Conservation (phyloP, 1,140 invertebrate species). For the Lepidurus couesii region DNA sequence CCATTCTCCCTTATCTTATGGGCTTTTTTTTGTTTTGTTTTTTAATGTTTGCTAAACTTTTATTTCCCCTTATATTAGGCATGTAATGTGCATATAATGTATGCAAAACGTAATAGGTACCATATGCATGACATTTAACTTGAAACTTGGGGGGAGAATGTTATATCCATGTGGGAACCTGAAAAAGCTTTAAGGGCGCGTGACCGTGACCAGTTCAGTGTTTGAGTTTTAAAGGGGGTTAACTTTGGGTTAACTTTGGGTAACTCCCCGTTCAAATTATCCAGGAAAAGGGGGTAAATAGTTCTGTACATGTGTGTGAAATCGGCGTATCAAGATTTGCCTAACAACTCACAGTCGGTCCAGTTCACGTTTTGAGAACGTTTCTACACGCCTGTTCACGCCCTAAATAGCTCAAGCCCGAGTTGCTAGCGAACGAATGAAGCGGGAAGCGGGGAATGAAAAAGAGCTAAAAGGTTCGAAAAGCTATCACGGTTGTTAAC, state of each 20-base stretch:
- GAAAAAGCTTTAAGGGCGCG: neutral
- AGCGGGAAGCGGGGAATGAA: neutral
- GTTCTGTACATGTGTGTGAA: no score
- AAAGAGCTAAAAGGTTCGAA: neutral
- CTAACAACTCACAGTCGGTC: no score
- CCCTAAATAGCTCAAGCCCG: no score
- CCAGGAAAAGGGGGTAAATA: no score
- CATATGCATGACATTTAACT: neutral
- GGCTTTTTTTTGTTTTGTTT: no score
- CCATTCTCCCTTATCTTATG: no score
- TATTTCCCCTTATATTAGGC: neutral
- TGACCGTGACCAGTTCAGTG: neutral
- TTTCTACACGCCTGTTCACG: no score
- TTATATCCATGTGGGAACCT: neutral
- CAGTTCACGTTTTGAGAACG: no score
- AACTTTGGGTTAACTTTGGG: no score
- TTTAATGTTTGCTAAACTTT: neutral
- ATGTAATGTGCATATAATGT: neutral
- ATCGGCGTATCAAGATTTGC: no score
- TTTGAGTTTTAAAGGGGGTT: no score
- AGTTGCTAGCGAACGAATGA: neutral
- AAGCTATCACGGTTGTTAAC: slow-evolving; percentile 2
- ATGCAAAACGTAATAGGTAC: neutral
- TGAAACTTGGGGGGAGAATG: neutral
- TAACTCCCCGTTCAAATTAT: no score